Conservation (phyloP, 2,797 vertebrate genomes). For the Oreortyx pictus region DNA sequence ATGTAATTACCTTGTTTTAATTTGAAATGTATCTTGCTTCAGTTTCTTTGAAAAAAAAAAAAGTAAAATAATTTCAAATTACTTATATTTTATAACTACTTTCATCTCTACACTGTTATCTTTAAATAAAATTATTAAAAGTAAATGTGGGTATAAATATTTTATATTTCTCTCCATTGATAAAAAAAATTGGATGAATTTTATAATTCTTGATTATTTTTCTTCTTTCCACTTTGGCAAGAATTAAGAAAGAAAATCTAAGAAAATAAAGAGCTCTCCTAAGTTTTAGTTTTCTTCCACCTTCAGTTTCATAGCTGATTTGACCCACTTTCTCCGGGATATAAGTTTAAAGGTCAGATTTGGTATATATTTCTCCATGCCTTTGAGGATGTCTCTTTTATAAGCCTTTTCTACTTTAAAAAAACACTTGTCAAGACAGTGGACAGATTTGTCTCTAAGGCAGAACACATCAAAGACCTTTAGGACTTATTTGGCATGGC, state of each 20-base stretch:
- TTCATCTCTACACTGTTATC: not conserved
- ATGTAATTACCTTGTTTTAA: not conserved
- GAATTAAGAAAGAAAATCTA: not conserved
- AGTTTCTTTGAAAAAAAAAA: too few species aligned
- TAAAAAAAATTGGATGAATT: not conserved
- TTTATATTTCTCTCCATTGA: not conserved
- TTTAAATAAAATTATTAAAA: not conserved
- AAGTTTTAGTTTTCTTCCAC: not conserved
- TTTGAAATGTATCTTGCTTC: not conserved
- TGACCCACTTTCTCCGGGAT: not conserved
- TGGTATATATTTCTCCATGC: not conserved
- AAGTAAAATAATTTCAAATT: too few species aligned
- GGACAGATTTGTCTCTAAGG: not conserved
- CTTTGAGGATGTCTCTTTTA: not conserved
- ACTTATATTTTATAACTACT: not conserved
- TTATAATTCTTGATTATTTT: not conserved
- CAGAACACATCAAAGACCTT: not conserved
- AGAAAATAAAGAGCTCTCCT: not conserved
- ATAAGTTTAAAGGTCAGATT: not conserved
- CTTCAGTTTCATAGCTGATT: not conserved
- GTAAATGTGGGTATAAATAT: not conserved
- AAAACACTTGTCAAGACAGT: not conserved
- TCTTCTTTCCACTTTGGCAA: not conserved
- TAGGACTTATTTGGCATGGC: not conserved
- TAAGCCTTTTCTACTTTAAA: not conserved